Evolutionary conservation across 2,113 vertebrate species (phyloP).

Genomic region (Phocoena phocoena): DNA sequence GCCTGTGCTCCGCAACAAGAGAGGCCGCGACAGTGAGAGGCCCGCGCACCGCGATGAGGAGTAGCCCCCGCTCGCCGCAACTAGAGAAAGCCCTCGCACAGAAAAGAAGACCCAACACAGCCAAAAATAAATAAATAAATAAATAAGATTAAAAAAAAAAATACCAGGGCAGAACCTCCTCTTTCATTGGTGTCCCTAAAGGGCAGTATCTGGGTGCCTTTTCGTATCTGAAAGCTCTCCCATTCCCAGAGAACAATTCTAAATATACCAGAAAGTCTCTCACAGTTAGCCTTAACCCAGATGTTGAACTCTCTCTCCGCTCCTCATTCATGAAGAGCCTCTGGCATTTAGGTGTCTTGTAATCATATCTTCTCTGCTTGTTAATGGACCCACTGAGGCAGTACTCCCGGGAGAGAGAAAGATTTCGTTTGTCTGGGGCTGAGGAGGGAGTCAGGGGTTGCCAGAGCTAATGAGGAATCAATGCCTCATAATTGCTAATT

Average conservation of each 20-base stretch:
- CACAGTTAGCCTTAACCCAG: neutral
- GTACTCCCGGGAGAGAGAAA: slow-evolving; percentile 48
- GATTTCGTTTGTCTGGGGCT: slow-evolving; percentile 67
- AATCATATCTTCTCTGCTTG: slow-evolving; percentile 68
- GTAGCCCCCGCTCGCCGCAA: too few relatives aligned
- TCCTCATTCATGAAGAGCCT: neutral
- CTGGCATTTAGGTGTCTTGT: slow-evolving; percentile 56
- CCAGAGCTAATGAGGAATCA: slow-evolving; percentile 72
- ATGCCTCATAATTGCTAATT: slow-evolving; percentile 73
- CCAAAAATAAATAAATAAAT: too few relatives aligned
- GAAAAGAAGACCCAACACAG: too few relatives aligned
- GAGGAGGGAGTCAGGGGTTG: slow-evolving; percentile 47
- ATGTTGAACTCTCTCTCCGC: neutral
- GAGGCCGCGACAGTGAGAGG: too few relatives aligned
- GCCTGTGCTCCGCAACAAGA: too few relatives aligned
- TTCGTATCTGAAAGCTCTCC: neutral
- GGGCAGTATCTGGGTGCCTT: neutral
- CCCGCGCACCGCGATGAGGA: too few relatives aligned
- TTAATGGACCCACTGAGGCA: slow-evolving; percentile 67
- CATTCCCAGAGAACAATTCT: neutral
- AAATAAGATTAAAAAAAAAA: neutral
- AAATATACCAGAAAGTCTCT: neutral
- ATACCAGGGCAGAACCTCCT: neutral
- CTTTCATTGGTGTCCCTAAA: neutral
- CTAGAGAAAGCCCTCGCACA: too few relatives aligned